These are phyloP conservation scores for Pedionomus torquatus DNA, from an alignment of 2,113 vertebrate genomes.

Conservation along the genomic window DNA sequence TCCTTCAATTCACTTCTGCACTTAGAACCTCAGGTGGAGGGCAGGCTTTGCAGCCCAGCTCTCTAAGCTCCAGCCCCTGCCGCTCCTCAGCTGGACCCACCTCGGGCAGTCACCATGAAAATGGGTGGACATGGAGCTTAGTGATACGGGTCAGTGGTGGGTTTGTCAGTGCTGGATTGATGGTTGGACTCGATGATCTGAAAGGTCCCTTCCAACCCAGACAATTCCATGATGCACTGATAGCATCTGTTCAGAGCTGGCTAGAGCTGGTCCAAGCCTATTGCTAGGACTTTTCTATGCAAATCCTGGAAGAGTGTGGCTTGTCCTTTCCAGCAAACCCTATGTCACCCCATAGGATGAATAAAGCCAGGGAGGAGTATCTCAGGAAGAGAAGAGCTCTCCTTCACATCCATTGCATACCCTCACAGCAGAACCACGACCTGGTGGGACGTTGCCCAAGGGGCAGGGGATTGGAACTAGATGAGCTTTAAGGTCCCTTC, in stretches of 20 bases:
- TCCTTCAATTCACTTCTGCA: background rate
- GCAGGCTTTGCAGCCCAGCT: background rate
- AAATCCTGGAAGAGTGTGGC: background rate
- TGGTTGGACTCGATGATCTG: no score
- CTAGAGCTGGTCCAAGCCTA: no score
- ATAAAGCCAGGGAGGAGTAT: background rate
- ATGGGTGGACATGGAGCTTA: no score
- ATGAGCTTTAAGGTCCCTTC: background rate
- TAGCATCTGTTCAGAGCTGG: background rate
- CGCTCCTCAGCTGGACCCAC: background rate
- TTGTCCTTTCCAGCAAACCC: background rate
- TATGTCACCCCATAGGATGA: background rate
- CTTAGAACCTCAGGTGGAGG: background rate
- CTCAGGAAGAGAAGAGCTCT: background rate
- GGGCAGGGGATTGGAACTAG: background rate
- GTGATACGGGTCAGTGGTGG: no score
- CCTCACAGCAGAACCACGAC: background rate
- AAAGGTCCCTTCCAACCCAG: no score
- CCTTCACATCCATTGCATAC: background rate
- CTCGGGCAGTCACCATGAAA: no score
- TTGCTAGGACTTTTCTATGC: background rate
- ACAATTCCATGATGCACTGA: rapidly evolving
- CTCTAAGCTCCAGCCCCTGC: background rate
- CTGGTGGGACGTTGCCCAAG: background rate
- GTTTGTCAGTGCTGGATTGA: no score